Evolutionary conservation across 2,888 invertebrate species (phyloP).

Genomic region (Eudasyphora cyanicolor): DNA sequence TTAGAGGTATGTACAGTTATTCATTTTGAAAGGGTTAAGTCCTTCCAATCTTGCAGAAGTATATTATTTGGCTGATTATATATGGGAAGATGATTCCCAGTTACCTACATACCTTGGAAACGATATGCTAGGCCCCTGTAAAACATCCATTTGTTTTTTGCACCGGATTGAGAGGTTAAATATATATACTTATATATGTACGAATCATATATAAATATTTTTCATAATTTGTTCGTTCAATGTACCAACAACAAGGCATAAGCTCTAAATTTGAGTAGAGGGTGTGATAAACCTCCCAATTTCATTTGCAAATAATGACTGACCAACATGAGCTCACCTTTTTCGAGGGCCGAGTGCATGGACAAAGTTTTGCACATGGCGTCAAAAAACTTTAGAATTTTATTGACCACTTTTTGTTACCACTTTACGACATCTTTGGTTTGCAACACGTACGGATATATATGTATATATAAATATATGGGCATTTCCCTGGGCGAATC

Average conservation of each 20-base stretch:
- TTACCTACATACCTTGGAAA: too few species aligned
- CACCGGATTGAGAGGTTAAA: too few species aligned
- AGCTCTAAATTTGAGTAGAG: background rate
- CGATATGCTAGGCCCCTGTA: too few species aligned
- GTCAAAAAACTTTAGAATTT: constrained; percentile 49
- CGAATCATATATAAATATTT: constrained; percentile 64
- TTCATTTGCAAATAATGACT: too few species aligned
- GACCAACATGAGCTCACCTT: background rate
- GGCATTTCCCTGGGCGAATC: too few species aligned
- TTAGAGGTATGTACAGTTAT: too few species aligned
- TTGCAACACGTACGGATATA: background rate
- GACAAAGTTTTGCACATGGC: constrained; percentile 23
- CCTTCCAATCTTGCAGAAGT: too few species aligned
- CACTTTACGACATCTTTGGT: constrained; percentile 29
- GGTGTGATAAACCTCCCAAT: background rate
- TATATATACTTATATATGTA: constrained; percentile 76
- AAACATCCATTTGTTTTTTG: too few species aligned
- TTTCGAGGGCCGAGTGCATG: constrained; percentile 33
- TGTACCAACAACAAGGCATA: background rate
- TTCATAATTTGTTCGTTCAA: background rate
- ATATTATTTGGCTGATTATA: too few species aligned
- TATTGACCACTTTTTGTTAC: constrained; percentile 51
- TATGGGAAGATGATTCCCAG: too few species aligned
- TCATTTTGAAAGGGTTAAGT: too few species aligned
- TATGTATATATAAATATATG: too few species aligned